Evolutionary conservation across 2,113 vertebrate species (phyloP), one percentile per base, ranked within the genome.

Genomic region (Antechinus stuartii): DNA sequence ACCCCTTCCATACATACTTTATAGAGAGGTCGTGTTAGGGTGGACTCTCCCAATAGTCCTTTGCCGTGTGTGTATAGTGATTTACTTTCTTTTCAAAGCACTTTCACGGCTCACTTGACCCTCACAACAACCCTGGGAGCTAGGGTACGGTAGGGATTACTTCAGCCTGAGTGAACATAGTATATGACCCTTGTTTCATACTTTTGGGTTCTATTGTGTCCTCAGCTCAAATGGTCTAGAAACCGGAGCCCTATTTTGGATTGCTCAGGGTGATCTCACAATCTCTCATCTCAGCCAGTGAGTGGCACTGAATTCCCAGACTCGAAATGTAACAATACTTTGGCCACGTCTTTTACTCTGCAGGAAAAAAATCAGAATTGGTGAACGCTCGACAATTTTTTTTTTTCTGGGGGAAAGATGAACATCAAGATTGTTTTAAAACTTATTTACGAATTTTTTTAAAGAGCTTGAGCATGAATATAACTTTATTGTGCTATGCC

Each of bases 51-150:
- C 68, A 76, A 76, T 76, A 76, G 68, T 76, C 68, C 68, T 76
- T 76, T n/a, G 68, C 68, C 5, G 16, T 76, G 68, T 76, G 68
- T 76, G 68, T 76, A 76, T 76, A n/a, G 68, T 76, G 68, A 76
- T 76, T 76, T n/a, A 76, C 68, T 76, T 76, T 76, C 68, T n/a
- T 76, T 76, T 76, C 68, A 76, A 76, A 76, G 68, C 68, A 76
- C 68, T 76, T 76, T 76, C 68, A 76, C 68, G 68, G 68, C 68
- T 76, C 68, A 76, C 68, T 76, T 76, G 68, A n/a, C 68, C 68
- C 68, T 76, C 68, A 76, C 68, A 76, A 76, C 68, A 76, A 76
- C 35, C 35, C 68, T 76, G 68, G 68, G 68, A 76, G 68, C 68
- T 76, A 16, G 68, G 68, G 68, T 76, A 76, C 68, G 35, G 35